phyloP scores from a whole-genome alignment of 1,140 invertebrate species.

The Epicauta chinensis region DNA sequence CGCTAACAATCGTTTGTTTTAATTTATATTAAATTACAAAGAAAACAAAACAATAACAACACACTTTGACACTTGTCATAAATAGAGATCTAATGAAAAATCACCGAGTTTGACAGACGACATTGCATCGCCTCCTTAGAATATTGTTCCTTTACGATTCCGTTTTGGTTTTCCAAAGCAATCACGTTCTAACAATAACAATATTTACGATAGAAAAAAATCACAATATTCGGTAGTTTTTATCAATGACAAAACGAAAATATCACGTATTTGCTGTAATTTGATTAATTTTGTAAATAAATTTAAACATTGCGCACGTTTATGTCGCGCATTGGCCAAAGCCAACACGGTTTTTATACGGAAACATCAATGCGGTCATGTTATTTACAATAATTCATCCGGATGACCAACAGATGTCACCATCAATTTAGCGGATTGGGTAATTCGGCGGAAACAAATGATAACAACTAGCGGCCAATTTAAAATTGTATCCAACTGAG shows the following conservation, averaged over 20 bases:
- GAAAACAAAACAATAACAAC: background rate
- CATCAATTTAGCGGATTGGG: background rate
- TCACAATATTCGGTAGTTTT: background rate
- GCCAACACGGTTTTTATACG: slow-evolving; percentile 12
- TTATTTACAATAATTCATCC: slow-evolving; percentile 8
- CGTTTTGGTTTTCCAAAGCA: background rate
- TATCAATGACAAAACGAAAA: background rate
- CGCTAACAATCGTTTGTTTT: background rate
- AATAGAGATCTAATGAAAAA: slow-evolving; percentile 18
- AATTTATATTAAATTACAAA: background rate
- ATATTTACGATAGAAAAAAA: background rate
- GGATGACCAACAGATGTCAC: slow-evolving; percentile 20
- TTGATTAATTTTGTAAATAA: background rate
- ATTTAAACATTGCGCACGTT: slow-evolving; percentile 2
- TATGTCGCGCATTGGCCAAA: slow-evolving; percentile 13
- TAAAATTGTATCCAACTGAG: no score
- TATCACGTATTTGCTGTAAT: background rate
- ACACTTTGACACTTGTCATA: slow-evolving; percentile 24
- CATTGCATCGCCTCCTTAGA: slow-evolving; percentile 6
- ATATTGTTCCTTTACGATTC: background rate
- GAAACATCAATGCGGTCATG: slow-evolving; percentile 7
- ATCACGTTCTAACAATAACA: background rate
- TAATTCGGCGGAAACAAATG: background rate
- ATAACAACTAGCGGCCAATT: no score
- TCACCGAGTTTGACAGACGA: slow-evolving; percentile 20